phyloP scores from a whole-genome alignment of 2,113 vertebrate genomes.

The Nanorana parkeri region DNA sequence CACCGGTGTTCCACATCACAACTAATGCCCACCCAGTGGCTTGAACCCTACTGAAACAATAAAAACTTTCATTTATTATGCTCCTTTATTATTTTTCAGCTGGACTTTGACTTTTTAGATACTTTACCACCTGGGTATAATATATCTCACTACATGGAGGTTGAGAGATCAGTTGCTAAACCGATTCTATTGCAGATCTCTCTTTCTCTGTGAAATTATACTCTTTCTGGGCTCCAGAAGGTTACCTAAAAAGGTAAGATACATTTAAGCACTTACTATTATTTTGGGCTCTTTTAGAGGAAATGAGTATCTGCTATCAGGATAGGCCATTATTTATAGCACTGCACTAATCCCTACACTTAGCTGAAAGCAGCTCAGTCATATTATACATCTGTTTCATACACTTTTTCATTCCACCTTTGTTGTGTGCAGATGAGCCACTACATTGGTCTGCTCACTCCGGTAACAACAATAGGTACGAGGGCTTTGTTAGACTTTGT shows the following conservation, averaged over 20 bases:
- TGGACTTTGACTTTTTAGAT: no score
- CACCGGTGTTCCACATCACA: no score
- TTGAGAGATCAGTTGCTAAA: not conserved
- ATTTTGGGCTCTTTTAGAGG: constrained; percentile 56
- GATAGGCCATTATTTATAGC: constrained; percentile 38
- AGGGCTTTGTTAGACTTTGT: constrained; percentile 36
- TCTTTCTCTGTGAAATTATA: constrained; percentile 20
- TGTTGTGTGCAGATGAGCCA: constrained; percentile 51
- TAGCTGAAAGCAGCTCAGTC: constrained; percentile 36
- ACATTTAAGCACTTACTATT: constrained; percentile 55
- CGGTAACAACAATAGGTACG: constrained; percentile 34
- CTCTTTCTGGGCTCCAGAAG: constrained; percentile 26
- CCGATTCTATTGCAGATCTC: constrained; percentile 17
- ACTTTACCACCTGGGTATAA: no score
- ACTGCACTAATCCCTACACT: constrained; percentile 30
- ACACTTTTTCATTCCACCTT: constrained; percentile 39
- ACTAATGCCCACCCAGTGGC: no score
- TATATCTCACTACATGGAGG: no score
- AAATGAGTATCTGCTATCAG: constrained; percentile 55
- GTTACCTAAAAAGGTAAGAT: constrained; percentile 52
- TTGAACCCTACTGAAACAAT: no score
- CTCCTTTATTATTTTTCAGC: no score
- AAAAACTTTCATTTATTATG: no score
- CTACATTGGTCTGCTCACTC: constrained; percentile 31
- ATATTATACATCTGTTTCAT: constrained; percentile 30